A percentile compares a stretch with the other conserved stretches of the same genome.
Conservation (phyloP, 2,888 invertebrate genomes). For the Phasia obesa region DNA sequence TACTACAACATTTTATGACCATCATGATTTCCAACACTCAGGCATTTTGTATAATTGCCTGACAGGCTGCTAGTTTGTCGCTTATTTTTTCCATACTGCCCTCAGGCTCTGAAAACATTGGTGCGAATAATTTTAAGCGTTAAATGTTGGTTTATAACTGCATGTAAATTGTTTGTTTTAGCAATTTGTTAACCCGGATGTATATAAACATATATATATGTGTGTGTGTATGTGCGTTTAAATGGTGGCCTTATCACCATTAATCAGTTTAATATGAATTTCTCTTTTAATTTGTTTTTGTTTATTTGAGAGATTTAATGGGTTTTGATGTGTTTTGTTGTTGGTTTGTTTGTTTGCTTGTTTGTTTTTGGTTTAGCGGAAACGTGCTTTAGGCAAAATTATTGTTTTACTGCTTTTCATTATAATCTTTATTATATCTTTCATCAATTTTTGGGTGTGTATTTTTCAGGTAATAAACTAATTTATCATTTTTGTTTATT, state of each 20-base stretch:
- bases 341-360: neutral
- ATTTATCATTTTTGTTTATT: slow-evolving; percentile 56
- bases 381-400: slow-evolving; percentile 40
- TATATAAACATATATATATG: neutral
- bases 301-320: slow-evolving; percentile 29
- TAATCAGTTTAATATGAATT: slow-evolving; percentile 53
- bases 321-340: slow-evolving; percentile 2
- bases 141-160: neutral
- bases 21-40: neutral
- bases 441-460: neutral
- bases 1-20: neutral
- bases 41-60: neutral
- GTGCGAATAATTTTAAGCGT: slow-evolving; percentile 10
- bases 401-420: slow-evolving; percentile 4
- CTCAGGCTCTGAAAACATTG: neutral
- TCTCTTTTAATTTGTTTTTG: slow-evolving; percentile 35
- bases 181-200: neutral
- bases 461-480: slow-evolving; percentile 23
- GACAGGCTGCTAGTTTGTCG: neutral
- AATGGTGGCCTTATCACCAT: neutral
- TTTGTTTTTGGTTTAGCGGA: neutral
- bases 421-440: neutral
- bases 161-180: neutral
- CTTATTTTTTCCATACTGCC: neutral
- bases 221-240: neutral